These are phyloP conservation scores for Rafetus swinhoei DNA, from an alignment of 2,113 vertebrate genomes.

Conservation along the genomic window DNA sequence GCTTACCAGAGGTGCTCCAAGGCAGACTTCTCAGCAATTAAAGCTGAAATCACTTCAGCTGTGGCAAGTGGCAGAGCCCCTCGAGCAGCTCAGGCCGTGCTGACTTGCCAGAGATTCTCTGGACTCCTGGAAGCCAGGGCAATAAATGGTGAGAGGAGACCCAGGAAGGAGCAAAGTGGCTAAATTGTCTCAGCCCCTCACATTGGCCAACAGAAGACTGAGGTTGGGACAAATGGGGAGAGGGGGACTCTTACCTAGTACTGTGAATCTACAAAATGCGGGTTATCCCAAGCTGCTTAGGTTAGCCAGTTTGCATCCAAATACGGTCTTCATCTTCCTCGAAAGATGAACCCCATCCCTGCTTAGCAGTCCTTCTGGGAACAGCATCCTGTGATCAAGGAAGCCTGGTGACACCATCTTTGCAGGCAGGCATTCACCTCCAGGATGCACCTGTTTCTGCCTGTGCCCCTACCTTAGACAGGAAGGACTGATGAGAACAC, in stretches of 20 bases:
- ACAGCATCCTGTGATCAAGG: too few relatives aligned
- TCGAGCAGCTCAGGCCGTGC: neutral
- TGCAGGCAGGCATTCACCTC: too few relatives aligned
- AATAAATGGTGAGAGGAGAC: neutral
- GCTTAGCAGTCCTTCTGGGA: too few relatives aligned
- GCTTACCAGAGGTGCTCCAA: neutral
- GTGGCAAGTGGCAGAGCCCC: neutral
- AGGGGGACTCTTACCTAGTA: neutral
- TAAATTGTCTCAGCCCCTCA: neutral
- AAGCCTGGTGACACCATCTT: too few relatives aligned
- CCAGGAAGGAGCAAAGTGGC: neutral
- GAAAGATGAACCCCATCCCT: too few relatives aligned
- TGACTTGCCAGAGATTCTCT: neutral
- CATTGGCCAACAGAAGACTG: too few relatives aligned
- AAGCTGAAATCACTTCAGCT: neutral
- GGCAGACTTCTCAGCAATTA: neutral
- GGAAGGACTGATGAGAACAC: too few relatives aligned
- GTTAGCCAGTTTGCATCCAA: too few relatives aligned
- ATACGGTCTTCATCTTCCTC: too few relatives aligned
- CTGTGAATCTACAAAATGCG: neutral
- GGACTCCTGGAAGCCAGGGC: neutral
- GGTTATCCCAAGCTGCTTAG: neutral
- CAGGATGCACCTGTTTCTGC: too few relatives aligned
- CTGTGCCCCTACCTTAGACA: too few relatives aligned
- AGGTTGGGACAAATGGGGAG: neutral